Evolutionary conservation across 2,797 vertebrate genomes (phyloP).

Genomic region (Tenualosa thibaudeaui): DNA sequence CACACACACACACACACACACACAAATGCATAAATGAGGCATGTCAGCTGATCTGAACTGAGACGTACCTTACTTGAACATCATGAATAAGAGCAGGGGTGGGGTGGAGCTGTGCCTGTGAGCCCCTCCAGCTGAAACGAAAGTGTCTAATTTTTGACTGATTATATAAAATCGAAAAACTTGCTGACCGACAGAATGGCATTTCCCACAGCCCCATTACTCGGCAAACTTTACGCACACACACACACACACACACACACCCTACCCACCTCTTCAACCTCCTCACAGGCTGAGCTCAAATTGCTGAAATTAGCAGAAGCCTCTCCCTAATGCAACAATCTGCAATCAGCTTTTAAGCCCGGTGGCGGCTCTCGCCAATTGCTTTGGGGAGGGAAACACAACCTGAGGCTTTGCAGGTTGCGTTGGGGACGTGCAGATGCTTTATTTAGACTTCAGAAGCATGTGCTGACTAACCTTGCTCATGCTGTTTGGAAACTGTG

Average conservation of each 20-base stretch:
- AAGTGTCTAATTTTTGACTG: slow-evolving; percentile 16
- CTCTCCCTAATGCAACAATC: slow-evolving; percentile 20
- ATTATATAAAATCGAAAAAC: slow-evolving; percentile 20
- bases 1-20: background rate
- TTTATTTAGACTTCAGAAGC: slow-evolving; percentile 1
- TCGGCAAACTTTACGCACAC: background rate
- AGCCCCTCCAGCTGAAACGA: background rate
- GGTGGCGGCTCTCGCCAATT: background rate
- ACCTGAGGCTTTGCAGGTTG: slow-evolving; percentile 12
- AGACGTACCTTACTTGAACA: background rate
- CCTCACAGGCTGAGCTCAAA: background rate
- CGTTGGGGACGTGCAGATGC: background rate
- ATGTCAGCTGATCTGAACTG: background rate
- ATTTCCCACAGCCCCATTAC: background rate
- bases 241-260: background rate
- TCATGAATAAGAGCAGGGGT: background rate
- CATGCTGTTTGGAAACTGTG: background rate
- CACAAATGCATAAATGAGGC: background rate
- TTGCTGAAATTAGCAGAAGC: slow-evolving; percentile 21
- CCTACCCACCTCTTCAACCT: background rate
- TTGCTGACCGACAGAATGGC: slow-evolving; percentile 16
- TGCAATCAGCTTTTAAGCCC: slow-evolving; percentile 18
- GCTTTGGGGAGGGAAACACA: slow-evolving; percentile 6
- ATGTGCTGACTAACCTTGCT: background rate
- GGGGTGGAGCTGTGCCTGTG: background rate